Percentiles rank a stretch among this genome's conserved stretches.
Conservation (phyloP, 2,888 invertebrate genomes). For the Lamproptera curius region DNA sequence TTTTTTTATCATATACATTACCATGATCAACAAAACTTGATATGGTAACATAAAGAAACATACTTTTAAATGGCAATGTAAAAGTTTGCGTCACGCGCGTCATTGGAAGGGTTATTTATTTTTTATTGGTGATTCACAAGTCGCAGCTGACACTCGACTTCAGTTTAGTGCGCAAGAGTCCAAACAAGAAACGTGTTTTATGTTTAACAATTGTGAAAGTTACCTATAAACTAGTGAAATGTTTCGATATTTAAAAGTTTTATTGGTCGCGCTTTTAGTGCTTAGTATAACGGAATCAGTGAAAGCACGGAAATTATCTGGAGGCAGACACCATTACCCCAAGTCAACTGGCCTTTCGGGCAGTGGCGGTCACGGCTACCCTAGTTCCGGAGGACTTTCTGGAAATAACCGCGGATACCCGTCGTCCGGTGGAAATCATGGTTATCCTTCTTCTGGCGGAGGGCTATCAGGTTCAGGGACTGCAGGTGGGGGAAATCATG, state of each 20-base stretch:
- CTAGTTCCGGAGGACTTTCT: slow-evolving; percentile 42
- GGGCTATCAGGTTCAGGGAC: slow-evolving; percentile 25
- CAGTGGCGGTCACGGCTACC: slow-evolving; percentile 41
- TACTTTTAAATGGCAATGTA: slow-evolving; percentile 5
- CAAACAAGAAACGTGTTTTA: slow-evolving; percentile 17
- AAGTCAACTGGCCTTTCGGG: slow-evolving; percentile 37
- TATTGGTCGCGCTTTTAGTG: slow-evolving; percentile 46
- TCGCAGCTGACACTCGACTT: slow-evolving; percentile 9
- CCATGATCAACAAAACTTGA: no score
- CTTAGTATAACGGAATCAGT: slow-evolving; percentile 37
- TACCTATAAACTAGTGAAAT: slow-evolving; percentile 22
- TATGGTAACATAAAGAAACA: no score
- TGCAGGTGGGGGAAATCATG: slow-evolving; percentile 28
- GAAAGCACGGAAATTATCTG: slow-evolving; percentile 32
- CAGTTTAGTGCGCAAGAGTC: slow-evolving; percentile 33
- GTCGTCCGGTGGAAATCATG: slow-evolving; percentile 30
- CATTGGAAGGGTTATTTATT: background rate
- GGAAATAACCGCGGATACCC: slow-evolving; percentile 37
- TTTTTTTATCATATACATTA: no score
- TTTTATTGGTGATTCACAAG: background rate
- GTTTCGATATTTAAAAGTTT: slow-evolving; percentile 34
- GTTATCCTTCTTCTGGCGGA: slow-evolving; percentile 27
- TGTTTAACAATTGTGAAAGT: slow-evolving; percentile 18
- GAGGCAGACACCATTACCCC: slow-evolving; percentile 34
- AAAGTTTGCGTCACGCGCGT: slow-evolving; percentile 5